These are phyloP conservation scores for Cataglyphis hispanica DNA, from an alignment of 1,140 invertebrate genomes.

Conservation along the genomic window DNA sequence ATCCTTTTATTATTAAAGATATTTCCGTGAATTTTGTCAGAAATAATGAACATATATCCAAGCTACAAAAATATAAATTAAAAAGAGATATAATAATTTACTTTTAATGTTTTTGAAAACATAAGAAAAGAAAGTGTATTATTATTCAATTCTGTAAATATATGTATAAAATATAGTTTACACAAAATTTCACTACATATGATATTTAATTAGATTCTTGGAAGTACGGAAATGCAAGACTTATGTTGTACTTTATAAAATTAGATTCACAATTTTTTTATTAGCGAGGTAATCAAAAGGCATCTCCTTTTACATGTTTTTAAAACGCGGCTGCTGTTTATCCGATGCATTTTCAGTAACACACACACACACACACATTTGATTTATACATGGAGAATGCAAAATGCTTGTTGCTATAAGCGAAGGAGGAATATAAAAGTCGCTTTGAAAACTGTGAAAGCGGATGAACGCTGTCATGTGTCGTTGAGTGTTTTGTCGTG, in stretches of 20 bases:
- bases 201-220: background rate
- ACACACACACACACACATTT: too few relatives aligned
- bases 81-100: background rate
- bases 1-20: background rate
- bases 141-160: background rate
- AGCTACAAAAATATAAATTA: background rate
- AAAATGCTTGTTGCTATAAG: slow-evolving; percentile 42
- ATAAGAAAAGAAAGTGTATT: background rate
- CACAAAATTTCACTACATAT: background rate
- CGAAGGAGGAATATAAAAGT: slow-evolving; percentile 59
- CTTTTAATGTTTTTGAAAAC: slow-evolving; percentile 4
- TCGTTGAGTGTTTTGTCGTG: slow-evolving; percentile 49
- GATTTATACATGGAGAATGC: slow-evolving; percentile 49
- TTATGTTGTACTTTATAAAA: background rate
- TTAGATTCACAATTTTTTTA: background rate
- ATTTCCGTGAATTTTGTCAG: background rate
- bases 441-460: slow-evolving; percentile 65
- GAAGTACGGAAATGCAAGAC: background rate
- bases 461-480: slow-evolving; percentile 56
- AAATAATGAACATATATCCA: background rate
- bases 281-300: background rate
- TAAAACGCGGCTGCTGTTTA: slow-evolving; percentile 3
- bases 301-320: background rate
- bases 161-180: background rate
- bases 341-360: slow-evolving; percentile 41